Conservation (phyloP, 2,888 invertebrate species). For the Nasonia oneida region DNA sequence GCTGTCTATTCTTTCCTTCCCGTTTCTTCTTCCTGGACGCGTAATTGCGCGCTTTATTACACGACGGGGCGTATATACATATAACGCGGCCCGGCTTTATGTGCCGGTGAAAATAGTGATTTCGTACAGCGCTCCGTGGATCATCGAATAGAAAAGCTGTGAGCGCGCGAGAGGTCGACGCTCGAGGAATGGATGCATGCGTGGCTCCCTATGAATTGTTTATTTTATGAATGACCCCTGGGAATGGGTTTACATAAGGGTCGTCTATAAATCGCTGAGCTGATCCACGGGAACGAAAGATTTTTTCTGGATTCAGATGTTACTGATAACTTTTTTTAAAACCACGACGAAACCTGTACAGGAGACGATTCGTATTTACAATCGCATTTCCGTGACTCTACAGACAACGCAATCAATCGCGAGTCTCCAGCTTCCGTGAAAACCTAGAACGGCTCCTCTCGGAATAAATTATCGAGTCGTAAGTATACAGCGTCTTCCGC, state of each 20-base stretch:
- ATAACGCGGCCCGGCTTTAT: not conserved
- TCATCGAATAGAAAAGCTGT: not conserved
- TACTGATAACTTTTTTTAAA: too few species aligned
- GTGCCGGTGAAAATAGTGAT: not conserved
- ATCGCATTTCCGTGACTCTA: too few species aligned
- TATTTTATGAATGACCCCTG: not conserved
- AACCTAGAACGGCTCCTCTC: not conserved
- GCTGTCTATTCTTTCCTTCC: not conserved
- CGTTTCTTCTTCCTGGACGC: not conserved
- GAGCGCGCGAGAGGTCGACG: not conserved
- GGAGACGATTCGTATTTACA: too few species aligned
- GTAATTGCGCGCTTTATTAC: conserved; percentile 47
- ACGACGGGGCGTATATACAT: not conserved
- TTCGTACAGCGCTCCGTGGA: not conserved
- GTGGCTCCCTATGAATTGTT: not conserved
- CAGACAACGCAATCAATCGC: not conserved
- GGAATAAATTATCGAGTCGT: conserved; percentile 13
- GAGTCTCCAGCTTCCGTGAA: not conserved
- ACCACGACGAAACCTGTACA: too few species aligned
- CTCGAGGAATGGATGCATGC: not conserved
- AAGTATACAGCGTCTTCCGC: not conserved
- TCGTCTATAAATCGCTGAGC: not conserved
- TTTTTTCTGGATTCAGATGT: too few species aligned
- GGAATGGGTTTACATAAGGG: not conserved
- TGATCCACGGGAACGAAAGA: too few species aligned